Base-by-base conservation (phyloP, 2,888 invertebrate species). In the Taphrorychus bicolor region DNA sequence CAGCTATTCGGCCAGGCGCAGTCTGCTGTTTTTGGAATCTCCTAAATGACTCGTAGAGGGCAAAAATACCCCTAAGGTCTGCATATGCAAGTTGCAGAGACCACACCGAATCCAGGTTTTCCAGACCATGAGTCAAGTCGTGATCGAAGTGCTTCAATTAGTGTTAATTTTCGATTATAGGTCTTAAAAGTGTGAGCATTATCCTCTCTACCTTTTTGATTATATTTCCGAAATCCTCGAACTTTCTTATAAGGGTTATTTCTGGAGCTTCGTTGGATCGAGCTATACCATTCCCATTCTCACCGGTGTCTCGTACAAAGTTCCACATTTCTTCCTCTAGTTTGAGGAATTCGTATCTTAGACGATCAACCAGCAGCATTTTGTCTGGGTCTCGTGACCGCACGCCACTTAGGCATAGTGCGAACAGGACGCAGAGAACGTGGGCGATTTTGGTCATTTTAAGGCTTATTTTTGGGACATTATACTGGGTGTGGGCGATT, bases 31-130 rank as follows among this genome's bases (percentile, higher is more conserved):
- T 73, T 71, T 88, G 86, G 79, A 88, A 88, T 72, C 87, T 84
- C 63, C 89, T 82, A 78, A 90, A 93, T 51, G 85, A 86, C 70
- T 85, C 86, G 78, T 92, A 93, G 59, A 91, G 80, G 0, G 87
- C 87, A 70, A 89, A 87, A 23, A 93, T 84, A 16, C 86, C 82
- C 51, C 85, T 82, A 74, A 91, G 78, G 77, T 90, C 89, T 24
- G 85, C 84, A 66, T 87, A 84, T 1, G 88, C 83, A 60, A 86
- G 83, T 32, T 83, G 85, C 89, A 92, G 92, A 69, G 89, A 81
- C 87, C 90, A 91, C 4, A 87, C 83, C 41, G 80, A 80, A 59
- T 84, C 81, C 51, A 82, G 45, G 5, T 60, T 17, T 53, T 73
- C 73, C 59, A 77, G 58, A 14, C 75, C 76, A 56, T 72, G 71